Percentiles rank a stretch among this genome's conserved stretches.
phyloP scores from a whole-genome alignment of 2,888 invertebrate genomes.

The Silvanus unidentatus region DNA sequence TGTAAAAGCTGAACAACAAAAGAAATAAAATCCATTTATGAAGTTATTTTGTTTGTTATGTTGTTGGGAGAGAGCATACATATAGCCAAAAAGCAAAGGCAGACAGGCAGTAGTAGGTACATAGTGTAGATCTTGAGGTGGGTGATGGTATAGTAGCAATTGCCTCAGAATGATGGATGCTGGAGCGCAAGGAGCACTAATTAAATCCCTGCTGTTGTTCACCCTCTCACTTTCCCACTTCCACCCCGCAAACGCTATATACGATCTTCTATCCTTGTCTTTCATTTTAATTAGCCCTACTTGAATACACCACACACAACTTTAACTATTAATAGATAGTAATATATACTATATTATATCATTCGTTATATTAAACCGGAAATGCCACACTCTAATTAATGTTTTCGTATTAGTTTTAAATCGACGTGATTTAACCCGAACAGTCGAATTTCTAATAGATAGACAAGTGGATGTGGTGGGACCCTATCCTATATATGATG shows the following conservation, averaged over 20 bases:
- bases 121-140: conserved; percentile 22
- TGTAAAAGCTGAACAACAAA: conserved; percentile 9
- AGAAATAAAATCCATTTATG: conserved; percentile 24
- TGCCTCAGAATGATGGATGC: conserved; percentile 30
- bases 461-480: too few relatives aligned
- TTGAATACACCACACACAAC: conserved; percentile 33
- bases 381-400: conserved; percentile 12
- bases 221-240: conserved; percentile 20
- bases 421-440: too few relatives aligned
- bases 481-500: too few relatives aligned
- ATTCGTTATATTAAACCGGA: conserved; percentile 31
- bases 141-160: conserved; percentile 28
- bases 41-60: conserved; percentile 22
- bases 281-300: conserved; percentile 33
- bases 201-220: conserved; percentile 30
- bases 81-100: too few relatives aligned
- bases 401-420: too few relatives aligned
- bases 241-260: too few relatives aligned
- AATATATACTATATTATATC: conserved; percentile 33
- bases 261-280: too few relatives aligned
- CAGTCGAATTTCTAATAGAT: too few relatives aligned
- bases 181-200: conserved; percentile 29
- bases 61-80: neutral
- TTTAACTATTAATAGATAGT: conserved; percentile 34
- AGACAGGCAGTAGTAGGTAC: too few relatives aligned